Evolutionary conservation across 2,888 invertebrate species (phyloP).

Genomic region (Anagyrus pseudococci): DNA sequence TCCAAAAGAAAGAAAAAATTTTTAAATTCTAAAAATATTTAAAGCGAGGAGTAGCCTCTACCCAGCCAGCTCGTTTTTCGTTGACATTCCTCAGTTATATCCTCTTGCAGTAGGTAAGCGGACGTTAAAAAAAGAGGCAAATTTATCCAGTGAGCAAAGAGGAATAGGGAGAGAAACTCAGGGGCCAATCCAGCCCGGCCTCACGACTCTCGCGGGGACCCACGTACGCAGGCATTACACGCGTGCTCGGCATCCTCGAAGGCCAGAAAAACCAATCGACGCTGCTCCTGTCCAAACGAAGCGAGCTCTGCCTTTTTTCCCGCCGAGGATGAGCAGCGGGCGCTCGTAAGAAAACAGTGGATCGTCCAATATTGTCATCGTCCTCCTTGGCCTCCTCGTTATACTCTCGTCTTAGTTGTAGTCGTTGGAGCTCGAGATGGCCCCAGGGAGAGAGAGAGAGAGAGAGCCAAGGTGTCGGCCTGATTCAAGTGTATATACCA

Average conservation of each 20-base stretch:
- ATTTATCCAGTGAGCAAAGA: no score
- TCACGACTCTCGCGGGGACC: slow-evolving; percentile 21
- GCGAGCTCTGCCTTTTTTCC: slow-evolving; percentile 8
- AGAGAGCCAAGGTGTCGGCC: not conserved
- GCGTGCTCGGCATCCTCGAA: slow-evolving; percentile 23
- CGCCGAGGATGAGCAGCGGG: no score
- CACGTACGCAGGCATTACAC: slow-evolving; percentile 6
- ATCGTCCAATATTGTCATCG: slow-evolving; percentile 27
- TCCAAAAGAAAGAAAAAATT: no score
- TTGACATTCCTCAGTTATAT: no score
- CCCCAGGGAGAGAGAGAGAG: slow-evolving; percentile 1
- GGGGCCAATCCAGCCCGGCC: slow-evolving; percentile 13
- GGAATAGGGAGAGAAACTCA: no score
- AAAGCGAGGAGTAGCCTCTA: no score
- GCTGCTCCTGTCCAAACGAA: not conserved
- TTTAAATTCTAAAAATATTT: no score
- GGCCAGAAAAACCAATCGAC: slow-evolving; percentile 17
- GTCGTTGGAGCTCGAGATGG: not conserved
- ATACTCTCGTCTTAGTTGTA: not conserved
- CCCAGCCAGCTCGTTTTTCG: no score
- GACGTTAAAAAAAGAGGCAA: no score
- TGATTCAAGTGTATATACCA: slow-evolving; percentile 11
- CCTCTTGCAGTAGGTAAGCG: no score
- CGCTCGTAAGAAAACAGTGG: slow-evolving; percentile 17
- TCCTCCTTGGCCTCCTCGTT: not conserved